Percentiles rank a stretch among this genome's conserved stretches.
Evolutionary conservation across 2,113 vertebrate species (phyloP).

Genomic region (Onychostoma macrolepis): DNA sequence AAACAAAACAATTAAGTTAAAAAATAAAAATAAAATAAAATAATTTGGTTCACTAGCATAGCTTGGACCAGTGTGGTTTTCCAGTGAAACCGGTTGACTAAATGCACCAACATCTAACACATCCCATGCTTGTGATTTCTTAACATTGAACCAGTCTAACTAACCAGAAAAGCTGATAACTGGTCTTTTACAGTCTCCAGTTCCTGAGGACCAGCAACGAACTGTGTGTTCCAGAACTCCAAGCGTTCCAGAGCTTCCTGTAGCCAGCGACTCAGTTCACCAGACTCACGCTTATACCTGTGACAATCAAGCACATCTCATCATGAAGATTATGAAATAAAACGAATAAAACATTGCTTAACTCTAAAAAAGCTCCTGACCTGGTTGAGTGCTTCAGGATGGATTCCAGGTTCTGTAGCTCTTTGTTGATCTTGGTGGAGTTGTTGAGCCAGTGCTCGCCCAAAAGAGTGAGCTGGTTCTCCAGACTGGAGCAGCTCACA

Average conservation of each 20-base stretch:
- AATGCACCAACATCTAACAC: neutral
- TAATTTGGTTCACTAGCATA: neutral
- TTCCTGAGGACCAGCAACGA: constrained; percentile 91
- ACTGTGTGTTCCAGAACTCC: constrained; percentile 94
- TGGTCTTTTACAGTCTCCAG: constrained; percentile 92
- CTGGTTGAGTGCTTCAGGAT: constrained; percentile 88
- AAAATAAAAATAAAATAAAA: neutral
- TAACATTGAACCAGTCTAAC: constrained; percentile 46
- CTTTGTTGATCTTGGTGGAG: constrained; percentile 88
- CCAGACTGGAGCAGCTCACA: constrained; percentile 86
- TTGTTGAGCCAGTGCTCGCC: constrained; percentile 90
- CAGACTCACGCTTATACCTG: constrained; percentile 91
- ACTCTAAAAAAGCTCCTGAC: constrained; percentile 12
- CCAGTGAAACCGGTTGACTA: neutral
- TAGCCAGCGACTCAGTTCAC: constrained; percentile 87
- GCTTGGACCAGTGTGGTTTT: neutral
- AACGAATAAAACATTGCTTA: neutral
- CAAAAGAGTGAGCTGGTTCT: constrained; percentile 87
- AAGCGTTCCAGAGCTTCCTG: constrained; percentile 85
- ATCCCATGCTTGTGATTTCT: neutral
- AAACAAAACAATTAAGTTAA: neutral
- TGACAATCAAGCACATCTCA: neutral
- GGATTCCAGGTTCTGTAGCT: constrained; percentile 90
- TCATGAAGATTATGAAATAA: neutral
- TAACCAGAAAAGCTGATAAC: constrained; percentile 91